A percentile compares a stretch with the other conserved stretches of the same genome.
phyloP scores from a whole-genome alignment of 1,140 invertebrate species.

The Bombus pyrosoma region DNA sequence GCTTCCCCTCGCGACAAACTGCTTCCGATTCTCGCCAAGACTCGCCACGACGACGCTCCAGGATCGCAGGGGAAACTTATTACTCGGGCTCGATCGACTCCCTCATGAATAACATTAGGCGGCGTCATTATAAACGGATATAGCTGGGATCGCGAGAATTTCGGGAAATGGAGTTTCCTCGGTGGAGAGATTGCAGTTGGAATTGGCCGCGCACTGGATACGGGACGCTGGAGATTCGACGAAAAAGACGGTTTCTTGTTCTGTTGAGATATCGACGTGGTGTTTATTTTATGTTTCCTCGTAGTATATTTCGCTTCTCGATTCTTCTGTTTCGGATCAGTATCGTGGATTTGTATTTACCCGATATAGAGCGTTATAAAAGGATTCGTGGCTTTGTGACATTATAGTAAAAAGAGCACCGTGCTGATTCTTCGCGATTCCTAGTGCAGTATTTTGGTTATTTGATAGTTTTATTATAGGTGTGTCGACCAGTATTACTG shows the following conservation, averaged over 20 bases:
- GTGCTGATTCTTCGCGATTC: too few relatives aligned
- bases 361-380: too few relatives aligned
- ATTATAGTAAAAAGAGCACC: too few relatives aligned
- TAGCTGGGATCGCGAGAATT: constrained; percentile 15
- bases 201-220: constrained; percentile 5
- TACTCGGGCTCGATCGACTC: constrained; percentile 52
- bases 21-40: constrained; percentile 44
- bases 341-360: too few relatives aligned
- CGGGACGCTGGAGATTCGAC: neutral
- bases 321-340: too few relatives aligned
- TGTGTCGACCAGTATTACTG: too few relatives aligned
- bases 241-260: neutral
- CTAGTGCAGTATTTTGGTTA: too few relatives aligned
- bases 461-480: too few relatives aligned
- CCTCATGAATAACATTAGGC: constrained; percentile 53
- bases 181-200: neutral
- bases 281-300: neutral
- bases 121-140: constrained; percentile 30
- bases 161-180: constrained; percentile 17
- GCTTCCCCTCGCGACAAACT: constrained; percentile 29
- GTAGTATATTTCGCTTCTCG: neutral
- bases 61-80: constrained; percentile 42
- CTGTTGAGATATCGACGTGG: too few relatives aligned
- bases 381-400: too few relatives aligned
- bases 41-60: neutral